These are phyloP conservation scores for Hassar affinis DNA, from an alignment of 2,113 vertebrate species.

Conservation along the genomic window DNA sequence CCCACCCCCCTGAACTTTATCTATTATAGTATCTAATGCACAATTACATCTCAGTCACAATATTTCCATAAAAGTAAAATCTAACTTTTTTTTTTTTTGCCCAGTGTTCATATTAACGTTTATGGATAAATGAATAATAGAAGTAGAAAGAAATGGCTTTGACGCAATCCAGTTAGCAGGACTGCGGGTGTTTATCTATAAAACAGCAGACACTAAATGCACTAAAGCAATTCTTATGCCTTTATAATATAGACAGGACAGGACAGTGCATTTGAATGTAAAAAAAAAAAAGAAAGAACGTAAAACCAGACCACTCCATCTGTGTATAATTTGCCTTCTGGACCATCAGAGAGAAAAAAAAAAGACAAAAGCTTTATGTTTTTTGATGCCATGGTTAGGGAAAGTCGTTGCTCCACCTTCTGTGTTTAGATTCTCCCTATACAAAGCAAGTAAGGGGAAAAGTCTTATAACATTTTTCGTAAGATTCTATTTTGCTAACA, in stretches of 20 bases:
- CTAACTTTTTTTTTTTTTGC: conserved; percentile 25
- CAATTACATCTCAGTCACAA: conserved; percentile 43
- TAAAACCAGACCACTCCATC: conserved; percentile 60
- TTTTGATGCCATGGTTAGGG: conserved; percentile 59
- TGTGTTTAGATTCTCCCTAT: conserved; percentile 77
- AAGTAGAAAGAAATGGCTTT: conserved; percentile 45
- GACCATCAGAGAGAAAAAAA: conserved; percentile 49
- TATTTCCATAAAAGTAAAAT: conserved; percentile 37
- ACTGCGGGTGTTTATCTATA: conserved; percentile 73
- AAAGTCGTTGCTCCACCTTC: conserved; percentile 64
- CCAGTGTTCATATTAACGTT: conserved; percentile 30
- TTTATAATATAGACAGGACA: conserved; percentile 64
- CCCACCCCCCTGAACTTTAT: conserved; percentile 22
- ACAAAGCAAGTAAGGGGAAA: conserved; percentile 72
- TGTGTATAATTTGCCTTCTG: conserved; percentile 67
- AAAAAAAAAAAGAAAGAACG: conserved; percentile 51
- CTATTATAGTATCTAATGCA: conserved; percentile 50
- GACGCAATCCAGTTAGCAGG: conserved; percentile 58
- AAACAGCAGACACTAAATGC: conserved; percentile 68
- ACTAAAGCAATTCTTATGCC: conserved; percentile 74
- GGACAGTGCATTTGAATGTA: conserved; percentile 77
- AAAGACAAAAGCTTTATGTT: conserved; percentile 73
- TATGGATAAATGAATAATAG: conserved; percentile 21
- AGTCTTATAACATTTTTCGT: conserved; percentile 75
- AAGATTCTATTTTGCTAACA: conserved; percentile 83